phyloP scores from a whole-genome alignment of 2,797 vertebrate genomes.

The Aldrovandia affinis region DNA sequence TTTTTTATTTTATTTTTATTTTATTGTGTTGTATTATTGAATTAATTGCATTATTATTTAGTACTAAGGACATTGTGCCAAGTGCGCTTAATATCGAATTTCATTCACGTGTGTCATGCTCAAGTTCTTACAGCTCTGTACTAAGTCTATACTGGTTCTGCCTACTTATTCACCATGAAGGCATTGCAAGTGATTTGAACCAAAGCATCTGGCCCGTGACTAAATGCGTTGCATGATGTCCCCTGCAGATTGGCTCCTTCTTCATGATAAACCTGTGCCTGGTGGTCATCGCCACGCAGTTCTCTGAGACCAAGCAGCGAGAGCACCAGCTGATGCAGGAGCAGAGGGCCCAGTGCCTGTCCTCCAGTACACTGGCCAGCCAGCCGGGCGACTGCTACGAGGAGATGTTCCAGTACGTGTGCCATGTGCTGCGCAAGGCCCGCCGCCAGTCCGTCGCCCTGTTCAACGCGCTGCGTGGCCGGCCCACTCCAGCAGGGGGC shows the following conservation, averaged over 20 bases:
- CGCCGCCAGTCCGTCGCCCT: conserved; percentile 86
- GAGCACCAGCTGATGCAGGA: conserved; percentile 86
- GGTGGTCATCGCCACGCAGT: conserved; percentile 86
- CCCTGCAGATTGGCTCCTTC: conserved; percentile 90
- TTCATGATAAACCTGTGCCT: conserved; percentile 99
- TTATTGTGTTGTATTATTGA: background rate
- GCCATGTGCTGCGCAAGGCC: conserved; percentile 93
- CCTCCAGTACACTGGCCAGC: conserved; percentile 81
- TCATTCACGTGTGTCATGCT: background rate
- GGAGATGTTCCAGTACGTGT: conserved; percentile 96
- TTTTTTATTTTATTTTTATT: background rate
- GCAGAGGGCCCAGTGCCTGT: conserved; percentile 77
- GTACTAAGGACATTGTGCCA: background rate
- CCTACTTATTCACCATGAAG: no score
- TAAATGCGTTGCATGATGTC: background rate
- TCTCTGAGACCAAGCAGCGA: conserved; percentile 83
- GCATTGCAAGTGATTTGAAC: no score
- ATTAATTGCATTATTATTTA: background rate
- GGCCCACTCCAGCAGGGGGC: conserved; percentile 62
- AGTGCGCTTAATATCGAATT: background rate
- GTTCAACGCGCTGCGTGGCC: conserved; percentile 85
- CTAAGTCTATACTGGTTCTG: no score
- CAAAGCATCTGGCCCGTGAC: background rate
- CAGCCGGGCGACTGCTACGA: conserved; percentile 96
- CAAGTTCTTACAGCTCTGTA: background rate